Base-by-base conservation (phyloP, 1,140 invertebrate species). In the Laupala kohalensis region DNA sequence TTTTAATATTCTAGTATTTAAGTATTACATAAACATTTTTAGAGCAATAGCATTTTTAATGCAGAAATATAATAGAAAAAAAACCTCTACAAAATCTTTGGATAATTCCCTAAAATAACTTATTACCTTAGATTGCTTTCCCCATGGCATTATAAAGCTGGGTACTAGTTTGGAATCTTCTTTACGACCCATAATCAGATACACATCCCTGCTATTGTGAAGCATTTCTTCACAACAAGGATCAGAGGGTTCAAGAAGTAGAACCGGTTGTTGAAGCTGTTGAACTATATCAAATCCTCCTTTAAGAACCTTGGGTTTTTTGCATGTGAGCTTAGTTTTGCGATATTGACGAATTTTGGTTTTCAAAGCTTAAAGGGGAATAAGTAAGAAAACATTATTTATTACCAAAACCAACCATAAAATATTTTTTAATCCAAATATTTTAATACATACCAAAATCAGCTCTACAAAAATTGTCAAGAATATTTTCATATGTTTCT, bases 401-500 rank as follows among this genome's bases (percentile, higher is more conserved):
- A 13, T 15, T 13, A 63, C 13, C 62, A 63, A 63, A 13, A 63
- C 62, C 13, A 15, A 15, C 13, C 13, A 63, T 15, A 63, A 63
- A 63, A 63, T 63, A 63, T 15, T 15, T n/a, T 15, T 63, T 63
- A 63, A 15, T 63, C n/a, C n/a, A n/a, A n/a, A n/a, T n/a, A n/a
- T n/a, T n/a, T 66, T 12, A 6, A 72, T 64, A 78, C 84, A 82
- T 80, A 89, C 87, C 88, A 74, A 86, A 84, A 72, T 86, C 83
- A 19, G 86, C 81, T 67, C 86, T 78, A 75, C 87, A 89, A 75
- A 82, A 89, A 76, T 88, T 83, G 76, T 89, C 86, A 73, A 89
- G 78, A 70, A 89, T 84, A 75, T 87, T 87, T 78, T 89, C 87
- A 76, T 84, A 87, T 3, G 88, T 89, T n/a, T 85, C 81, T 2